phyloP scores from a whole-genome alignment of 37 sponge, comb jelly and placozoan genomes.

The Agelas oroides region DNA sequence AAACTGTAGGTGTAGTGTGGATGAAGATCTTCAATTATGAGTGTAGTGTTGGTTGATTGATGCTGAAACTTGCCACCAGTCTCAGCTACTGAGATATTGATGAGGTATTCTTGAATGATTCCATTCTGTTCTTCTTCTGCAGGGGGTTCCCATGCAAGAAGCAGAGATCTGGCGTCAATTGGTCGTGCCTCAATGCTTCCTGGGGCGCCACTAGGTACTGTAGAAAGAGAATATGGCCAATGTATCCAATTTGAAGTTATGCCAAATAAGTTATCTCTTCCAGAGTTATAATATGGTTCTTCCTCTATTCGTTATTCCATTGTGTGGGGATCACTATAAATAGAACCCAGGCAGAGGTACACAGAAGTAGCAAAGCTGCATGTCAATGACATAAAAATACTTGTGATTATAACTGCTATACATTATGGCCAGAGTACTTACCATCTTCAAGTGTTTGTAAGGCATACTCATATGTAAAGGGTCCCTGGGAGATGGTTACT shows the following conservation, averaged over 20 bases:
- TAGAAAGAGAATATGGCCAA: background rate
- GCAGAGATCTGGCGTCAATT: background rate
- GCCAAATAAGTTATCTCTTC: too few species aligned
- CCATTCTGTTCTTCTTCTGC: background rate
- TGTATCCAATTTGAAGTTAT: too few species aligned
- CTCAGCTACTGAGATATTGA: background rate
- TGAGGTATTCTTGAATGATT: background rate
- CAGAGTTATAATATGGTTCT: too few species aligned
- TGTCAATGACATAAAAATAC: too few species aligned
- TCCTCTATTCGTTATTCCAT: too few species aligned
- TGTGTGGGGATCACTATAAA: too few species aligned
- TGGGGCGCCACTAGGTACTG: constrained; percentile 7
- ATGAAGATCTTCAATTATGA: constrained; percentile 6
- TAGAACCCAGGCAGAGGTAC: too few species aligned
- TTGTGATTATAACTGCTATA: too few species aligned
- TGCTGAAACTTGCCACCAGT: background rate
- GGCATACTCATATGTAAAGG: background rate
- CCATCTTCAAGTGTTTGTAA: constrained; percentile 43
- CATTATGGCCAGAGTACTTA: too few species aligned
- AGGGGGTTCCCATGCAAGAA: background rate
- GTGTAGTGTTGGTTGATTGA: background rate
- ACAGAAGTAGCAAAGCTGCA: too few species aligned
- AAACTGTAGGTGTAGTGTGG: constrained; percentile 23
- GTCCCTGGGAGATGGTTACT: background rate
- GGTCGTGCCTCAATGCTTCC: background rate